Percentiles rank a stretch among this genome's conserved stretches.
Evolutionary conservation across 92 coral and sea anemone genomes (phyloP).

Genomic region (Nematostella vectensis): DNA sequence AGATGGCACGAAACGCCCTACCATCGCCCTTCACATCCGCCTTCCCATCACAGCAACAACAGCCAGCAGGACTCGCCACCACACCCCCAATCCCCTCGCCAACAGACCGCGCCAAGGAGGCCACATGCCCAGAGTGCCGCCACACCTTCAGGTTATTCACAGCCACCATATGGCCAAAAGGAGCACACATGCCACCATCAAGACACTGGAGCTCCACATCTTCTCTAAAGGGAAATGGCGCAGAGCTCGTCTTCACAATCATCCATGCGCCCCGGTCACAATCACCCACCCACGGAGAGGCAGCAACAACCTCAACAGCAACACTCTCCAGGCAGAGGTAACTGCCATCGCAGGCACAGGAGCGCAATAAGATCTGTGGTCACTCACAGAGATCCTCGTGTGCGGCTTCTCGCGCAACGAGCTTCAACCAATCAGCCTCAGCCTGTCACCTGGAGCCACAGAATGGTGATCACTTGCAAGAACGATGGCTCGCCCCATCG

Average conservation of each 20-base stretch:
- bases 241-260: constrained; percentile 34
- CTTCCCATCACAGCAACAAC: constrained; percentile 12
- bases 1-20: constrained; percentile 47
- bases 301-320: no score
- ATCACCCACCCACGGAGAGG: no score
- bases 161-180: constrained; percentile 27
- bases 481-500: no score
- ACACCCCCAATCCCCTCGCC: constrained; percentile 8
- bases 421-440: no score
- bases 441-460: no score
- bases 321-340: no score
- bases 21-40: constrained; percentile 31
- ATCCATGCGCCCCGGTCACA: constrained; percentile 23
- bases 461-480: no score
- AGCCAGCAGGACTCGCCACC: background rate
- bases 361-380: no score
- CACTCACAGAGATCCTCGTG: no score
- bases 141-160: constrained; percentile 25
- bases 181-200: background rate
- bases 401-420: no score
- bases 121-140: constrained; percentile 41
- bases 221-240: constrained; percentile 43
- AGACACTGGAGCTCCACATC: background rate
- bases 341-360: background rate
- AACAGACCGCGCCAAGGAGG: constrained; percentile 15